Percentiles rank a stretch among this genome's conserved stretches.
Conservation (phyloP, 2,888 invertebrate species). For the Ophraella communa region DNA sequence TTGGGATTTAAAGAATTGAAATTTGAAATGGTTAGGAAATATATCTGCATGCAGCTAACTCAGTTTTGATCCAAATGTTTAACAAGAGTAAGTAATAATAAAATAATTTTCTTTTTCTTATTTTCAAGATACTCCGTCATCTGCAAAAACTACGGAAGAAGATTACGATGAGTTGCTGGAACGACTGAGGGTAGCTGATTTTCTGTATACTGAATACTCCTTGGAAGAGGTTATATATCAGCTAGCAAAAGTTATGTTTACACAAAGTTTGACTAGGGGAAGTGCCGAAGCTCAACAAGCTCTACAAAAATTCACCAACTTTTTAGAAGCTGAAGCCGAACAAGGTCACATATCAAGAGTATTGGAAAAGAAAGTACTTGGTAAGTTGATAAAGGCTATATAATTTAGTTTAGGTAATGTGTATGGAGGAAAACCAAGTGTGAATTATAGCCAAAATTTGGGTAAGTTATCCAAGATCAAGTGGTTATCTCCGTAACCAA, state of each 20-base stretch:
- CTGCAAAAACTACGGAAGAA: constrained; percentile 42
- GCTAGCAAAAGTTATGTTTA: constrained; percentile 82
- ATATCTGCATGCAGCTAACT: too few species aligned
- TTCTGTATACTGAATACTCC: constrained; percentile 76
- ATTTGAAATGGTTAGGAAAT: too few species aligned
- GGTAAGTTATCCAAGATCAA: too few species aligned
- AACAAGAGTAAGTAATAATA: too few species aligned
- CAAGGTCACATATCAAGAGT: constrained; percentile 75
- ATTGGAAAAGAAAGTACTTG: constrained; percentile 79
- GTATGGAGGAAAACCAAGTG: too few species aligned
- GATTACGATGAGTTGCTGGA: constrained; percentile 76
- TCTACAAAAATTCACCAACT: constrained; percentile 75
- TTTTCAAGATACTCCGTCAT: constrained; percentile 19
- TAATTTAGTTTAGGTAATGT: too few species aligned
- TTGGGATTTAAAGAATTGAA: too few species aligned
- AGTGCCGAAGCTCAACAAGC: constrained; percentile 75
- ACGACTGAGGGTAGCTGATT: constrained; percentile 72
- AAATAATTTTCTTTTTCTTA: neutral
- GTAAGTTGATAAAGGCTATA: constrained; percentile 62
- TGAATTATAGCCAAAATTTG: too few species aligned
- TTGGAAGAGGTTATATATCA: constrained; percentile 83
- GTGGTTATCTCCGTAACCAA: too few species aligned
- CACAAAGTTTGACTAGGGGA: constrained; percentile 74
- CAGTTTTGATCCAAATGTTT: too few species aligned
- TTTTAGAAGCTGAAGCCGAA: constrained; percentile 76